Conservation (phyloP, 1,140 invertebrate genomes). For the Caenorhabditis brenneri region DNA sequence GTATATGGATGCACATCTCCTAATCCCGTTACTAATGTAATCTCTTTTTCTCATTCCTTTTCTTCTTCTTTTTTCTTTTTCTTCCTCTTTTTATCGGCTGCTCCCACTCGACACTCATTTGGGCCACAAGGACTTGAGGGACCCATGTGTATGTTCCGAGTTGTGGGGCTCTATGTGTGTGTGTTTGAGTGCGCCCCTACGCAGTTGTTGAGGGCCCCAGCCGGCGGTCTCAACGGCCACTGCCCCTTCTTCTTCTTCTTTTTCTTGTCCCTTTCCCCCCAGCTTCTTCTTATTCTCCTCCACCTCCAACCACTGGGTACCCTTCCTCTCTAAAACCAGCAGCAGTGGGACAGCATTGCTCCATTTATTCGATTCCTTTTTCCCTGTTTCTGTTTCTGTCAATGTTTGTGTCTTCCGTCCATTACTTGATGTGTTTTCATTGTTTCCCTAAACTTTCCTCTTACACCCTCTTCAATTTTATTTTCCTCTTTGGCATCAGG, state of each 20-base stretch:
- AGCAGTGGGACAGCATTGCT: neutral
- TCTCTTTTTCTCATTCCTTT: no score
- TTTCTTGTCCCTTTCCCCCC: neutral
- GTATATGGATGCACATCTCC: neutral
- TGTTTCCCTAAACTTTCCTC: neutral
- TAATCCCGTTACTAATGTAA: slow-evolving; percentile 17
- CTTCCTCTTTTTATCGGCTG: slow-evolving; percentile 28
- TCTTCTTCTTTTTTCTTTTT: neutral
- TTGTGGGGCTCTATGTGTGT: slow-evolving; percentile 31
- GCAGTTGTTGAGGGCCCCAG: slow-evolving; percentile 36
- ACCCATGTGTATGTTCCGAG: slow-evolving; percentile 39
- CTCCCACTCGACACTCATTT: slow-evolving; percentile 38
- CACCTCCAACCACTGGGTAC: slow-evolving; percentile 5
- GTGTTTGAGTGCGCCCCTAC: slow-evolving; percentile 29
- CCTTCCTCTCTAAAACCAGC: neutral
- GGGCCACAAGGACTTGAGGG: slow-evolving; percentile 9
- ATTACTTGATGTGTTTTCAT: slow-evolving; percentile 24
- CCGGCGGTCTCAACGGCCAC: slow-evolving; percentile 31
- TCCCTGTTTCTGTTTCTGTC: neutral
- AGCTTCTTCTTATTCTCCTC: neutral
- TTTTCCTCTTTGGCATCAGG: neutral
- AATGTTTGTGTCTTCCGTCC: slow-evolving; percentile 27
- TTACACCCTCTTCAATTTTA: neutral
- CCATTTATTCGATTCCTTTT: slow-evolving; percentile 35
- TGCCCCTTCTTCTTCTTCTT: slow-evolving; percentile 4